Base-by-base conservation (phyloP, 2,888 invertebrate species). In the Lasioglossum figueresi region DNA sequence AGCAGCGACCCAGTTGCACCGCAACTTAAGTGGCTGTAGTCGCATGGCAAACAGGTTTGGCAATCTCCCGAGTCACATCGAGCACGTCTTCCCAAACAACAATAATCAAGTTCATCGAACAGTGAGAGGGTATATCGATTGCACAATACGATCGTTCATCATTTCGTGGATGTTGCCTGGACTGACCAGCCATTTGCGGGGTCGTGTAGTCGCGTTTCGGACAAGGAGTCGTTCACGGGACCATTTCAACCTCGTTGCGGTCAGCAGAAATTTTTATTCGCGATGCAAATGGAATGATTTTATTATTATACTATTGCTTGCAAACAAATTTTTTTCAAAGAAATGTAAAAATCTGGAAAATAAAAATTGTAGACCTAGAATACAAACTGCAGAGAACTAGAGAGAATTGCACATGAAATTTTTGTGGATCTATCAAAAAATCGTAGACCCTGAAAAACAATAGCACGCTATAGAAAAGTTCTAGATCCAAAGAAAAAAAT, bases 71-170 rank as follows among this genome's bases (percentile, higher is more conserved):
- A 6, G 5, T 66, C 37, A 16, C 37, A 63, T 34, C 31, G 31
- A 4, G 6, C 63, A 10, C 34, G 56, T 31, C 71, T 76, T 8
- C n/a, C 34, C 14, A 76, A 80, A 77, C 37, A 78, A 85, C 75
- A 87, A 80, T 68, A 79, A 74, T 76, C 48, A 76, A 75, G 45
- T 86, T 86, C 77, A 80, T 82, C 63, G 19, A 19, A 68, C 76
- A 37, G 40, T 59, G 76, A 31, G 27, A n/a, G 59, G 31, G 66
- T 19, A 43, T 34, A 70, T 10, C 23, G 23, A 8, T 52, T 52
- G 52, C 23, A 90, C 85, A 89, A 90, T 84, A 73, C 73, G 16
- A 23, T 72, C 81, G 59, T 90, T 87, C 80, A 83, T 83, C 40
- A 56, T 84, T 45, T 77, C 14, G 12, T 40, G 43, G 77, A 59